phyloP scores from a whole-genome alignment of 1,140 invertebrate genomes.

The Cyclargus thomasi region DNA sequence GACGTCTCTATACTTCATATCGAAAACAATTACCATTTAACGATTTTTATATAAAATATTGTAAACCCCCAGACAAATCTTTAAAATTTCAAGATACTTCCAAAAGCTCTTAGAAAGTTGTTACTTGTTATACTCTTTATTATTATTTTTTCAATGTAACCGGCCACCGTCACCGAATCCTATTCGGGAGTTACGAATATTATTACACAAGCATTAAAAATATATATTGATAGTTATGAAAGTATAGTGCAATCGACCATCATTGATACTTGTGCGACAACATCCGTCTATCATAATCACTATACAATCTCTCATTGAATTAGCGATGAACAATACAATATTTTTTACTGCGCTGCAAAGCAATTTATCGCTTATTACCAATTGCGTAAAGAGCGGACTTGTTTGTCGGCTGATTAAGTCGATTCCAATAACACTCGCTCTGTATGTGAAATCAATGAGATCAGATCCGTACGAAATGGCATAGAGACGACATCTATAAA shows the following conservation, averaged over 20 bases:
- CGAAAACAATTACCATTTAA: too few species aligned
- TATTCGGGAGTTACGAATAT: too few species aligned
- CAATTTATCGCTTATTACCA: conserved; percentile 25
- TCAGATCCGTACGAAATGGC: conserved; percentile 15
- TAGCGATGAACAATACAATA: conserved; percentile 29
- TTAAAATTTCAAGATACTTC: too few species aligned
- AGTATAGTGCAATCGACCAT: conserved; percentile 40
- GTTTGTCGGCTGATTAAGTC: conserved; percentile 10
- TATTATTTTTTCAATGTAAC: too few species aligned
- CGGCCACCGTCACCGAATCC: too few species aligned
- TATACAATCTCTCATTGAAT: conserved; percentile 47
- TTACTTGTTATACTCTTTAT: too few species aligned
- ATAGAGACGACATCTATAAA: conserved; percentile 23
- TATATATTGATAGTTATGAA: conserved; percentile 38
- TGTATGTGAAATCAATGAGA: conserved; percentile 29
- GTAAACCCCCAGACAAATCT: too few species aligned
- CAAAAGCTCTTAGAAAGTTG: too few species aligned
- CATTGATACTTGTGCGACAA: conserved; percentile 51
- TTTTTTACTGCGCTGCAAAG: conserved; percentile 14
- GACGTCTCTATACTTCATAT: too few species aligned
- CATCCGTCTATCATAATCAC: conserved; percentile 45
- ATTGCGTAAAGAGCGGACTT: conserved; percentile 6
- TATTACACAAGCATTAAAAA: too few species aligned
- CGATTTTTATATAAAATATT: too few species aligned
- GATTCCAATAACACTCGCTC: conserved; percentile 18